A percentile compares a stretch with the other conserved stretches of the same genome.
phyloP scores from a whole-genome alignment of 2,113 vertebrate species.

The Nesoenas mayeri region DNA sequence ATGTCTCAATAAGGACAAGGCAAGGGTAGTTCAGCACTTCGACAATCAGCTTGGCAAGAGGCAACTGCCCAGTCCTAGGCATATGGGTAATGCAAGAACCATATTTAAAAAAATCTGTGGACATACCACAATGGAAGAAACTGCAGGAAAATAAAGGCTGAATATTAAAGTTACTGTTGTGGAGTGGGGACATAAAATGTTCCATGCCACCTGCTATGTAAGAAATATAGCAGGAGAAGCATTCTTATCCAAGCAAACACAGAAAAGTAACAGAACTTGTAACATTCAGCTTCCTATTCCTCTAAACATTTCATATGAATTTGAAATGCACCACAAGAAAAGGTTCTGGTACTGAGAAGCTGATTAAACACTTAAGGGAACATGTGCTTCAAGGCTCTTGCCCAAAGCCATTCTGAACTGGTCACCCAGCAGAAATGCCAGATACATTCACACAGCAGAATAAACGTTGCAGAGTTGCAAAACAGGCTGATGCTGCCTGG shows the following conservation, averaged over 20 bases:
- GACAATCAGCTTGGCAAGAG: background rate
- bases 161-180: background rate
- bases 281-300: background rate
- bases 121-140: background rate
- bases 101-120: background rate
- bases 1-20: background rate
- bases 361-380: background rate
- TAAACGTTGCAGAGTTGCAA: background rate
- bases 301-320: background rate
- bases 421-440: background rate
- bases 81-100: background rate
- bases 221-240: background rate
- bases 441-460: background rate
- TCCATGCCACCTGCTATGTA: background rate
- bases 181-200: background rate
- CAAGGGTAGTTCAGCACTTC: background rate
- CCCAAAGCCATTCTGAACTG: background rate
- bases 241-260: background rate
- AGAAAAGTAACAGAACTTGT: background rate
- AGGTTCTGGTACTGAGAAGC: background rate
- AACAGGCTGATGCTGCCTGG: background rate
- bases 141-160: background rate
- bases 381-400: background rate
- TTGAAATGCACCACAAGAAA: background rate
- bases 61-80: background rate